Base-by-base conservation (phyloP, 2,797 vertebrate genomes). In the Toxotes lorentzi region DNA sequence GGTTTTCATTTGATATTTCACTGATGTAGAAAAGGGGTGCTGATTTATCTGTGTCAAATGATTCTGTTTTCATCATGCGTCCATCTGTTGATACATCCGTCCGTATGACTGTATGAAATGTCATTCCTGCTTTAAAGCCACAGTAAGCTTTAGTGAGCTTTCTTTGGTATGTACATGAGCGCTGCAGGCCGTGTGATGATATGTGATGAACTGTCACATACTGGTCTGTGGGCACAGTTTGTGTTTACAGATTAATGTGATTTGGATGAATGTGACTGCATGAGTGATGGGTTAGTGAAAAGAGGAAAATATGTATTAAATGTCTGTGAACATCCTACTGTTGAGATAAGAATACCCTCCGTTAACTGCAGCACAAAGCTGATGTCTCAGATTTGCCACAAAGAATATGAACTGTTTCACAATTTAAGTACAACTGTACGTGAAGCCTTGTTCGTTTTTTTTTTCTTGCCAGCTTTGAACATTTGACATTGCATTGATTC, bases 131-230 rank as follows among this genome's bases (percentile, higher is more conserved):
- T 56, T 51, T 45, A 23, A 62, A 72, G 63, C 47, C 24, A 54
- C 59, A 65, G 54, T 16, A 27, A 68, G 68, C 56, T 14, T 51
- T 35, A 65, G 54, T 16, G n/a, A 68, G 68, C 56, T 14, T 51
- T 35, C 30, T 57, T n/a, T 60, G 4, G 27, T 2, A 2, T 70
- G 7, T 21, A 7, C 5, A 24, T 4, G 35, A 27, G n/a, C 41
- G 23, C 62, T 14, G 30, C 24, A 64, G 70, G 53, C 38, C 32
- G 10, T 38, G 19, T 32, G 43, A 14, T 50, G 24, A 30, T 59
- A 32, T 70, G 16, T 48, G 19, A 41, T 41, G 23, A 23, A 11
- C 50, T 75, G 60, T 40, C 35, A 45, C 32, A 38, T 45, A 9
- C 11, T 57, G 19, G 5, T 54, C 27, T 50, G 12, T 27, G 3